Conservation (phyloP, 2,113 vertebrate species). For the Caloenas nicobarica region DNA sequence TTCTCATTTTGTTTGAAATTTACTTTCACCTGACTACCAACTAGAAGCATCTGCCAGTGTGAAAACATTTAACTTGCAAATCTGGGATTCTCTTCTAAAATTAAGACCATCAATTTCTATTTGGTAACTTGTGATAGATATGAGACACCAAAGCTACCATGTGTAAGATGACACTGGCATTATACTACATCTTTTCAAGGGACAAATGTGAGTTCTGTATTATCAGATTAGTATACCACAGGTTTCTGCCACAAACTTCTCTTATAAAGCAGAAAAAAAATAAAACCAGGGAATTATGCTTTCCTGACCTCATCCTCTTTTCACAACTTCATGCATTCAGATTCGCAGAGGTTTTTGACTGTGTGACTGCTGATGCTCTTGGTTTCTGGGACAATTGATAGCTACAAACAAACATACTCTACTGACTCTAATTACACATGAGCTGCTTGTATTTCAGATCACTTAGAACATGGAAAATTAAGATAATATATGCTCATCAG, state of each 20-base stretch:
- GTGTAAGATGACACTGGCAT: neutral
- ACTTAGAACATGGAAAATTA: neutral
- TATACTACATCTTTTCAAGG: neutral
- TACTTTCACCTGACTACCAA: neutral
- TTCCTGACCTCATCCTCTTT: neutral
- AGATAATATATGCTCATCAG: neutral
- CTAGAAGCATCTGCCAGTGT: neutral
- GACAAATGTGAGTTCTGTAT: neutral
- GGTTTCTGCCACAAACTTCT: neutral
- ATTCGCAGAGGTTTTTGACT: neutral
- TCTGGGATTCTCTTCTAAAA: neutral
- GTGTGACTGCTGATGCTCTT: neutral
- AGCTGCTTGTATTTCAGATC: neutral
- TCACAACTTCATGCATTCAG: neutral
- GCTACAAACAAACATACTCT: neutral
- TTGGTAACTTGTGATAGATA: neutral
- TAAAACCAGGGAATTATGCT: neutral
- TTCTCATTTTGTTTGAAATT: neutral
- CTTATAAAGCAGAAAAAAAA: neutral
- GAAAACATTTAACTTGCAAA: neutral
- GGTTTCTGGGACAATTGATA: neutral
- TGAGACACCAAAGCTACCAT: neutral
- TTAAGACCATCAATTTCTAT: neutral
- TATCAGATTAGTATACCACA: neutral
- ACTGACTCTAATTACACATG: neutral